Base-by-base conservation (phyloP, 2,797 vertebrate species). In the Periparus ater region DNA sequence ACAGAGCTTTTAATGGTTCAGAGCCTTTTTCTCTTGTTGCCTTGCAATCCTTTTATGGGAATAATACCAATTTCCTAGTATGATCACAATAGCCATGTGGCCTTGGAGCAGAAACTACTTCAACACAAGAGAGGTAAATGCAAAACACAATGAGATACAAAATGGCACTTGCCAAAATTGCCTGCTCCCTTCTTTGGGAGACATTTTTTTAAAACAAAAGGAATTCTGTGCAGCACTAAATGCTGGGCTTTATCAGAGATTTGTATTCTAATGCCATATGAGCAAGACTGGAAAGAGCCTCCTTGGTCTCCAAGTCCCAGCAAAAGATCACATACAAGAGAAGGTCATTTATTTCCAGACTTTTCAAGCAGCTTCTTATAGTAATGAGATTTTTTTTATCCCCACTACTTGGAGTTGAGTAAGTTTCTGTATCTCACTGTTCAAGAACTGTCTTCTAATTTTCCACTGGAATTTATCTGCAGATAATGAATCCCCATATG, bases 381-480 rank as follows among this genome's bases (percentile, higher is more conserved):
- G 26, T 77, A 90, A 88, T 84, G 70, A 88, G 66, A 65, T 68
- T 80, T 23, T 50, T 70, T 89, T 91, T 19, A 75, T 80, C 57
- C 67, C 11, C 8, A 6, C 3, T 77, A 11, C 42, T 91, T 81
- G 21, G 51, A 94, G 40, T 44, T 23, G 30, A 81, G 47, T 34
- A 32, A 63, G 34, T 32, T 89, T 89, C 87, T n/a, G 1, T 51
- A 71, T 80, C 48, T 89, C 61, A 11, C 36, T 50, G 44, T 44
- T 87, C 60, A 85, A 91, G 63, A 92, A 60, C 48, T 79, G 63
- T 66, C 57, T 85, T 73, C 67, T 82, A 42, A 67, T 92, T 82
- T 92, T 53, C 51, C 65, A 13, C 45, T 42, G 84, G 71, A 89
- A 87, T 87, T 87, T 95, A 54, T 91, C 91, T 83, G 75, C 72